These are phyloP conservation scores for Tromatobia lineatoria DNA, from an alignment of 2,888 invertebrate genomes.

Conservation along the genomic window DNA sequence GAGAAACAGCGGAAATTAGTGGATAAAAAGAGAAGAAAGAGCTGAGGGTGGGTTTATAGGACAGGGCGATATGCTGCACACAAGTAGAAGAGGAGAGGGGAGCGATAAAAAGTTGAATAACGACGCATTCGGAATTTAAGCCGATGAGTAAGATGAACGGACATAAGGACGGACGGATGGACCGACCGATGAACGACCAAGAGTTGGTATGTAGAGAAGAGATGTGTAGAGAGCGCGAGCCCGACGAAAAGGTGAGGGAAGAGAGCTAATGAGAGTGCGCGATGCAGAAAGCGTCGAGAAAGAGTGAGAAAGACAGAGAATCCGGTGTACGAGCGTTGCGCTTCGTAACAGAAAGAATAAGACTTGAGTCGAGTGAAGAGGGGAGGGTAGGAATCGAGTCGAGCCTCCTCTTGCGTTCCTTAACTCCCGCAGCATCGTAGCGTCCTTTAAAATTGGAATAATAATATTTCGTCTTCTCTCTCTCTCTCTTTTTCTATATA, in stretches of 20 bases:
- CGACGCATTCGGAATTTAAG: slow-evolving; percentile 81
- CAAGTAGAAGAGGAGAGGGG: slow-evolving; percentile 23
- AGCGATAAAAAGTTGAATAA: slow-evolving; percentile 81
- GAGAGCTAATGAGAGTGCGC: slow-evolving; percentile 64
- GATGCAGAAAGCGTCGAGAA: slow-evolving; percentile 46
- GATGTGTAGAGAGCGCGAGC: slow-evolving; percentile 40
- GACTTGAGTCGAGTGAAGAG: slow-evolving; percentile 53
- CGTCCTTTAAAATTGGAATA: slow-evolving; percentile 85
- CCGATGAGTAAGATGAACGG: slow-evolving; percentile 78
- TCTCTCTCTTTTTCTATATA: slow-evolving; percentile 35
- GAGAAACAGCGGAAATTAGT: slow-evolving; percentile 4
- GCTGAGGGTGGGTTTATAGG: slow-evolving; percentile 25
- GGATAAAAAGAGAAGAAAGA: slow-evolving; percentile 1
- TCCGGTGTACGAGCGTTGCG: slow-evolving; percentile 1
- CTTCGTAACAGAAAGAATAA: slow-evolving; percentile 41
- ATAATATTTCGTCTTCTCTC: slow-evolving; percentile 83
- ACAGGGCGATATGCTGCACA: slow-evolving; percentile 26
- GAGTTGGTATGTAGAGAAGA: slow-evolving; percentile 54
- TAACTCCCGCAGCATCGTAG: slow-evolving; percentile 62
- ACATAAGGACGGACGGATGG: slow-evolving; percentile 75
- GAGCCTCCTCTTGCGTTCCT: slow-evolving; percentile 70
- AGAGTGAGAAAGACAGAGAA: slow-evolving; percentile 41
- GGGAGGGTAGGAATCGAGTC: slow-evolving; percentile 59
- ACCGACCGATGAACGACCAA: slow-evolving; percentile 60
- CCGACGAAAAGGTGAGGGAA: slow-evolving; percentile 49